Evolutionary conservation across 2,113 vertebrate genomes (phyloP).

Genomic region (Raja brachyura): DNA sequence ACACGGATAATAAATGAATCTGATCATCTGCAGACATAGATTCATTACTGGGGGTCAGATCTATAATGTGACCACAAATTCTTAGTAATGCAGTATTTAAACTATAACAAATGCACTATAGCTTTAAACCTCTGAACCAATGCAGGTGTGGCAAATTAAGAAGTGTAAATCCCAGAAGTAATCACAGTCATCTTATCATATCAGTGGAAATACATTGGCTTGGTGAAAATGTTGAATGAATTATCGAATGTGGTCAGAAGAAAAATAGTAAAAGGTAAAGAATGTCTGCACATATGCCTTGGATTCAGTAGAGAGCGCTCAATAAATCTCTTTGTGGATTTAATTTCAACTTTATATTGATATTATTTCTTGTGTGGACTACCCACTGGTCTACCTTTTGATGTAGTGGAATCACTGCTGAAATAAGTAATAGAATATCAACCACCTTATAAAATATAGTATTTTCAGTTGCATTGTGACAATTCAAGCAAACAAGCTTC

Average conservation of each 20-base stretch:
- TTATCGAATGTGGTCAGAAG: conserved; percentile 47
- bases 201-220: conserved; percentile 48
- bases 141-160: conserved; percentile 69
- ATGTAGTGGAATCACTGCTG: not conserved
- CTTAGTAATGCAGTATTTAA: conserved; percentile 43
- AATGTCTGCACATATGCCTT: conserved; percentile 51
- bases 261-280: conserved; percentile 45
- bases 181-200: conserved; percentile 48
- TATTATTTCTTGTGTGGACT: not conserved
- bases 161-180: conserved; percentile 61
- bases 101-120: conserved; percentile 47
- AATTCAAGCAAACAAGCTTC: conserved; percentile 50
- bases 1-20: conserved; percentile 45
- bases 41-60: conserved; percentile 53
- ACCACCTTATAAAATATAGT: conserved; percentile 42
- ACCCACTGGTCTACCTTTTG: not conserved
- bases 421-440: conserved; percentile 41
- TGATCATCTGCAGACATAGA: conserved; percentile 48
- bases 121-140: conserved; percentile 45
- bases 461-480: conserved; percentile 53
- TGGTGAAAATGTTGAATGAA: conserved; percentile 45
- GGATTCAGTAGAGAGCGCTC: not conserved
- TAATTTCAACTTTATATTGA: not conserved
- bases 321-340: conserved; percentile 26
- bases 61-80: conserved; percentile 49